Evolutionary conservation across 2,113 vertebrate species (phyloP).

Genomic region (Tylochromis polylepis): DNA sequence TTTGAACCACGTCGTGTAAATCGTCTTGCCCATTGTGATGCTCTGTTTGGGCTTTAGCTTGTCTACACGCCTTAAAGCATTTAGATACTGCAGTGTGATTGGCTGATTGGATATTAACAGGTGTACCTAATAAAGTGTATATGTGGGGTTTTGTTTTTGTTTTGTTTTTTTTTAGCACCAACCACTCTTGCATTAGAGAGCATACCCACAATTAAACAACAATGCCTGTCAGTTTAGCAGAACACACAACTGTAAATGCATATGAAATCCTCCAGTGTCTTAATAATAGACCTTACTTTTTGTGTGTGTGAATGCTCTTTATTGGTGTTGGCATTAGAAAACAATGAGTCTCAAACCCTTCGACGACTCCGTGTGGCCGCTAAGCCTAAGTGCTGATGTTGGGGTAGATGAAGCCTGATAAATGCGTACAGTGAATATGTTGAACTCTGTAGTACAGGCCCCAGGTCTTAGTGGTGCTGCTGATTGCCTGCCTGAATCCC

Average conservation of each 20-base stretch:
- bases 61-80: neutral
- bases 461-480: neutral
- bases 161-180: neutral
- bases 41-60: neutral
- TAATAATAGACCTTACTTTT: neutral
- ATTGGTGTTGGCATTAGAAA: neutral
- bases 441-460: neutral
- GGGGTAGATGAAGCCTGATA: neutral
- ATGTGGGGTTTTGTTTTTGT: fast-evolving
- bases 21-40: neutral
- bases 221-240: neutral
- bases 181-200: neutral
- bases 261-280: neutral
- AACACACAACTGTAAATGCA: neutral
- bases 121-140: neutral
- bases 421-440: neutral
- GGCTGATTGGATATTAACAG: neutral
- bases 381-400: neutral
- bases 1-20: neutral
- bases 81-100: neutral
- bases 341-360: neutral
- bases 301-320: neutral
- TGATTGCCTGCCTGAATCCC: neutral
- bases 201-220: neutral
- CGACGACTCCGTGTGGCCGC: neutral